These are phyloP conservation scores for Blastobasis adustella DNA, from an alignment of 2,888 invertebrate genomes.

Conservation along the genomic window DNA sequence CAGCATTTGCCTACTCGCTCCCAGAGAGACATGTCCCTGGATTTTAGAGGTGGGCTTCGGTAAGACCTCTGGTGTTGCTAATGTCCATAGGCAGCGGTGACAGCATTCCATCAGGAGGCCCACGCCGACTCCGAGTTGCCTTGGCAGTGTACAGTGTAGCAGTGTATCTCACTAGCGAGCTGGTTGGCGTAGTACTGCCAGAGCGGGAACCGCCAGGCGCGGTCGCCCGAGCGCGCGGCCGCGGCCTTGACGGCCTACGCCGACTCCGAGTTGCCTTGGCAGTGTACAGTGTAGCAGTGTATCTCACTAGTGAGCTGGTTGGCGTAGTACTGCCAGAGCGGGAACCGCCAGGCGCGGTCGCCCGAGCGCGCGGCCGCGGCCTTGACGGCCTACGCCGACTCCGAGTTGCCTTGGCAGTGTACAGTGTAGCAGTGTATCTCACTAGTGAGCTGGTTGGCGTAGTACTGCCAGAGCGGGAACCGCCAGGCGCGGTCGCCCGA, in stretches of 20 bases:
- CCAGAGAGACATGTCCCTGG: no score
- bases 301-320: constrained; percentile 63
- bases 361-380: constrained; percentile 80
- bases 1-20: no score
- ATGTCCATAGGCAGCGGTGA: no score
- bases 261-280: constrained; percentile 65
- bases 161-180: constrained; percentile 50
- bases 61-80: no score
- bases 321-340: constrained; percentile 82
- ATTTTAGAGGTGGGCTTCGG: no score
- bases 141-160: no score
- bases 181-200: constrained; percentile 80
- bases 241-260: constrained; percentile 80
- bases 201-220: constrained; percentile 88
- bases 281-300: no score
- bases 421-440: neutral
- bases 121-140: no score
- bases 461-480: constrained; percentile 84
- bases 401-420: constrained; percentile 58
- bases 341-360: constrained; percentile 88
- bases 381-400: constrained; percentile 77
- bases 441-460: constrained; percentile 73
- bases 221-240: constrained; percentile 81
- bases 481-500: constrained; percentile 89
- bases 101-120: no score